Base-by-base conservation (phyloP, 2,797 vertebrate species). In the Balearica regulorum region DNA sequence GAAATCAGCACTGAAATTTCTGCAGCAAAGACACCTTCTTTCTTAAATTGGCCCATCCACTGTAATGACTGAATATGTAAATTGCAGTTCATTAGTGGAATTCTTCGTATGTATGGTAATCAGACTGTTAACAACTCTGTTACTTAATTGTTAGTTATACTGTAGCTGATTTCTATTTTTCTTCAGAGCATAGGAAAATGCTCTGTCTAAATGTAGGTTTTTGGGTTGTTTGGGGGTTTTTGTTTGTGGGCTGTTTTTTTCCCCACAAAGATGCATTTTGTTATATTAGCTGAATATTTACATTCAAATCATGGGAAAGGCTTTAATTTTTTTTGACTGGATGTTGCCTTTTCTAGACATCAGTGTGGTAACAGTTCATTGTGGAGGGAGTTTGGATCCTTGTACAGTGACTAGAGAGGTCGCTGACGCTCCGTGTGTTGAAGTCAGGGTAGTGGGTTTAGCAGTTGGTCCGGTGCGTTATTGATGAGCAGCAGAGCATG, bases 21-120 rank as follows among this genome's bases (percentile, higher is more conserved):
- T 94, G 82, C 87, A 87, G 53, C 91, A 90, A 69, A 94, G 82
- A 95, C 69, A 83, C 89, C 89, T 82, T 78, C 66, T 65, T 71
- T 71, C 96, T 96, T 96, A 95, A 97, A 97, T 96, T 93, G 96
- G 94, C 96, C 97, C 85, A 97, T 97, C 94, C 95, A 77, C 95
- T 93, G 72, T 97, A 94, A 97, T 97, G 97, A 97, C 96, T 97
- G 98, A 97, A 97, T 97, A 98, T 98, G 98, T 94, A 98, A 98
- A 98, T 98, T 96, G 95, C 95, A 93, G 94, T 97, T 98, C 97
- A 97, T 98, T 98, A 98, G 97, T 64, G 73, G 94, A 95, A 96
- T 97, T 97, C 97, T 98, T 98, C 90, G 29, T 98, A 96, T 96
- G 91, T 98, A 97, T 98, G 97, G 91, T 98, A 98, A 98, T 98